Evolutionary conservation across 1,140 invertebrate species (phyloP).

Genomic region (Drosophila chauvacae): DNA sequence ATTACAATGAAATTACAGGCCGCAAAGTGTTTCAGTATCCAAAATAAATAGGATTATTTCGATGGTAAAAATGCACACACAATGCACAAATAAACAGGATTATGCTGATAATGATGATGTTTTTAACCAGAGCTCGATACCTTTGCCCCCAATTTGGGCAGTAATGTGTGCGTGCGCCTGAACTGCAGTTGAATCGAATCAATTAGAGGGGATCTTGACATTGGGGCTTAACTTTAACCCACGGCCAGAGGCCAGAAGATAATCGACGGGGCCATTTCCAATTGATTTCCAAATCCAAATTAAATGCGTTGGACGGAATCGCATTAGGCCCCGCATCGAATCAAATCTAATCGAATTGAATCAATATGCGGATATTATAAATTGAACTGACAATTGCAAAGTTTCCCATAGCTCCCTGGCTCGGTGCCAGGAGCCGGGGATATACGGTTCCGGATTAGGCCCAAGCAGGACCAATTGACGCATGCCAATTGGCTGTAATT

Average conservation of each 20-base stretch:
- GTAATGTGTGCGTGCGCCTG: neutral
- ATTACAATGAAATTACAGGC: neutral
- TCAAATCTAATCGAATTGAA: neutral
- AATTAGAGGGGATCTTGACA: conserved; percentile 25
- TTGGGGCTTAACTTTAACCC: conserved; percentile 14
- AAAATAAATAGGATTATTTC: neutral
- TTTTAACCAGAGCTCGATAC: neutral
- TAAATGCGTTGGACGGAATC: conserved; percentile 18
- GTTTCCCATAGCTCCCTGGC: neutral
- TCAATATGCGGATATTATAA: conserved; percentile 32
- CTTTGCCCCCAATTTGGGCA: neutral
- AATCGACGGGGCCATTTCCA: conserved; percentile 7
- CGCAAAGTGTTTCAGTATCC: neutral
- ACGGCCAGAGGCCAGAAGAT: conserved; percentile 12
- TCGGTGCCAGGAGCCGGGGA: neutral
- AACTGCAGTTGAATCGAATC: conserved; percentile 6
- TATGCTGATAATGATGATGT: neutral
- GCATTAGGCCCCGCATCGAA: conserved; percentile 7
- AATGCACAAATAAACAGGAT: neutral
- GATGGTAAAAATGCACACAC: neutral
- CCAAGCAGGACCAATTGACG: conserved; percentile 23
- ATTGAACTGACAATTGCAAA: conserved; percentile 28
- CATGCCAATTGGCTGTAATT: conserved; percentile 46
- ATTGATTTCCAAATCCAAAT: conserved; percentile 30
- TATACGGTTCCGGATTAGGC: neutral